Evolutionary conservation across 2,888 invertebrate species (phyloP).

Genomic region (Andrena bicolor): DNA sequence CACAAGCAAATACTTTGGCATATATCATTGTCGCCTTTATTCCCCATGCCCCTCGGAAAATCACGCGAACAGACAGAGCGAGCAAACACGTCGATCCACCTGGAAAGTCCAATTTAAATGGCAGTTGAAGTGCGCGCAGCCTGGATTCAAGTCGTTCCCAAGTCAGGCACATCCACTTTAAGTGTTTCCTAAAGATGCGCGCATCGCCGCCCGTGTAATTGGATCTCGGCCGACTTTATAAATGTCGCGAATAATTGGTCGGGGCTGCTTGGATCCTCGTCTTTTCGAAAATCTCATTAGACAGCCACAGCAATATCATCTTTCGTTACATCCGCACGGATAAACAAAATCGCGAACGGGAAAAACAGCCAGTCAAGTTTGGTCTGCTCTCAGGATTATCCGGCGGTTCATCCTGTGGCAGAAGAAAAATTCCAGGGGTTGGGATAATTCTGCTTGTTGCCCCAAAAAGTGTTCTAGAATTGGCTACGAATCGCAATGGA

Average conservation of each 20-base stretch:
- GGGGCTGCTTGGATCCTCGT: constrained; percentile 7
- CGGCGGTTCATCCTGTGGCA: background rate
- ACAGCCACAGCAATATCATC: constrained; percentile 42
- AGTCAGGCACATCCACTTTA: constrained; percentile 57
- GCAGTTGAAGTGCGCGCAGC: constrained; percentile 3
- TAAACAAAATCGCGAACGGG: constrained; percentile 22
- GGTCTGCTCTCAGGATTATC: constrained; percentile 46
- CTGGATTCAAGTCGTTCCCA: constrained; percentile 8
- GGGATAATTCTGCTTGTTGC: constrained; percentile 50
- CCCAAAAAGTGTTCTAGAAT: constrained; percentile 18
- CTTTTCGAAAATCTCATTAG: constrained; percentile 49
- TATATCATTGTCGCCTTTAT: too few relatives aligned
- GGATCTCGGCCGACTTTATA: constrained; percentile 60
- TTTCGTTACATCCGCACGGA: constrained; percentile 9
- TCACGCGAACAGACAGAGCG: background rate
- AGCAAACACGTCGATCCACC: constrained; percentile 22
- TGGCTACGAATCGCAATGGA: constrained; percentile 19
- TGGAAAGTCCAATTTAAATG: constrained; percentile 21
- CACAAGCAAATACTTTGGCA: too few relatives aligned
- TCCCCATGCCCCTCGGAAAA: background rate
- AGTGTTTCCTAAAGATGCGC: constrained; percentile 49
- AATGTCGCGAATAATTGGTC: constrained; percentile 61
- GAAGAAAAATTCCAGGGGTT: constrained; percentile 27
- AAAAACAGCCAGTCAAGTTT: background rate
- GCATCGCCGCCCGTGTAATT: constrained; percentile 56